Percentiles rank a stretch among this genome's conserved stretches.
These are phyloP conservation scores for Drosophila colorata DNA, from an alignment of 2,888 invertebrate species.

Conservation along the genomic window DNA sequence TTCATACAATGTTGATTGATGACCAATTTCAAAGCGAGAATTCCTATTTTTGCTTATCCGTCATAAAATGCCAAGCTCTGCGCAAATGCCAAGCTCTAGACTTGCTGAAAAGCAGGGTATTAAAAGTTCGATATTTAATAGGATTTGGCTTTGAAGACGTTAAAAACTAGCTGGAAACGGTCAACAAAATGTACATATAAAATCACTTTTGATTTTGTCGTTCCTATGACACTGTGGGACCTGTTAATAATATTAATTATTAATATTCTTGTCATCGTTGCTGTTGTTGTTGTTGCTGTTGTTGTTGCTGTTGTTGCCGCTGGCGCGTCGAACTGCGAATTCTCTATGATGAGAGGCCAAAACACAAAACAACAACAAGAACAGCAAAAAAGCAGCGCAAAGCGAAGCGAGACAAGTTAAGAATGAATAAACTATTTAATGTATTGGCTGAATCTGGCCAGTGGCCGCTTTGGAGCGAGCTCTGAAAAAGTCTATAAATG, in stretches of 20 bases:
- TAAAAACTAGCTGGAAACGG: slow-evolving; percentile 44
- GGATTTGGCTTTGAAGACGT: slow-evolving; percentile 6
- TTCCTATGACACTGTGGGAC: slow-evolving; percentile 48
- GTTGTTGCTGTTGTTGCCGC: slow-evolving; percentile 10
- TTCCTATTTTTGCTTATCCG: slow-evolving; percentile 1
- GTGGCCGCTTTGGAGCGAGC: slow-evolving; percentile 29
- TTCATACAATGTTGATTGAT: neutral
- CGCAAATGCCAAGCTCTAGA: neutral
- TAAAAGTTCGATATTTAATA: slow-evolving; percentile 1
- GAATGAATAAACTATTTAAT: slow-evolving; percentile 75
- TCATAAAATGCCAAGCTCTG: neutral
- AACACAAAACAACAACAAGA: slow-evolving; percentile 27
- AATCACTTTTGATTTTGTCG: slow-evolving; percentile 74
- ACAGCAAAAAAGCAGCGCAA: slow-evolving; percentile 4
- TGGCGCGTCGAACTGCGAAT: slow-evolving; percentile 43
- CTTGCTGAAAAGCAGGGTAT: slow-evolving; percentile 2
- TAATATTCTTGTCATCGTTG: slow-evolving; percentile 55
- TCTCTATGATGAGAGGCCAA: slow-evolving; percentile 46
- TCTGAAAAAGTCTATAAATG: slow-evolving; percentile 81
- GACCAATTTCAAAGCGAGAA: neutral
- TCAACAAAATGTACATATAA: slow-evolving; percentile 53
- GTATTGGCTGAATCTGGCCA: slow-evolving; percentile 36
- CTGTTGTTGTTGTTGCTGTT: slow-evolving; percentile 28
- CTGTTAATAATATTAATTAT: slow-evolving; percentile 77
- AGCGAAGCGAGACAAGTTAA: slow-evolving; percentile 63